Evolutionary conservation across 2,113 vertebrate species (phyloP).

Genomic region (Apistogramma diplotaenia): DNA sequence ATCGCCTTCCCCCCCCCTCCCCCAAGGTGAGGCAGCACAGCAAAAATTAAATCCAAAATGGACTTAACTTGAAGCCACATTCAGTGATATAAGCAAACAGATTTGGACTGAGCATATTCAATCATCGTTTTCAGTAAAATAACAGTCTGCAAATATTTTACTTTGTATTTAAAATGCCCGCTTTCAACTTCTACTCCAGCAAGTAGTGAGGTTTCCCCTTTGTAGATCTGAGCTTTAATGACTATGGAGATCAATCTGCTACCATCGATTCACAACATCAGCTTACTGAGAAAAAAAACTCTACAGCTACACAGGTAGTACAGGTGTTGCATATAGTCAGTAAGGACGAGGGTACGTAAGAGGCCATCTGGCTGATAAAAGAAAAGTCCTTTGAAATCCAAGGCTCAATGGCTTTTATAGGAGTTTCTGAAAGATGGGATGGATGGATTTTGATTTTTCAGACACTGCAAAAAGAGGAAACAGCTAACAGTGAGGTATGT

Average conservation of each 20-base stretch:
- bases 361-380: constrained; percentile 25
- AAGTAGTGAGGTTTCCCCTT: neutral
- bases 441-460: constrained; percentile 60
- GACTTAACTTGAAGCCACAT: constrained; percentile 46
- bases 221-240: neutral
- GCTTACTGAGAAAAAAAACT: neutral
- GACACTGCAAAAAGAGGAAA: constrained; percentile 10
- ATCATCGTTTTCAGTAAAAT: constrained; percentile 28
- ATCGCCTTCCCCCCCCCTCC: neutral
- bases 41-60: constrained; percentile 33
- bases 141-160: constrained; percentile 23
- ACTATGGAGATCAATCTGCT: constrained; percentile 2
- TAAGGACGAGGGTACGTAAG: constrained; percentile 29
- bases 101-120: constrained; percentile 60
- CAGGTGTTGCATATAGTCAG: constrained; percentile 48
- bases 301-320: constrained; percentile 50
- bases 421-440: constrained; percentile 28
- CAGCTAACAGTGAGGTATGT: constrained; percentile 65
- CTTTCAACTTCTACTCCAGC: neutral
- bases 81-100: constrained; percentile 60
- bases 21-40: constrained; percentile 9
- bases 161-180: neutral
- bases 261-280: constrained; percentile 16
- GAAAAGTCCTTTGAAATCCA: constrained; percentile 15
- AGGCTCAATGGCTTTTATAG: constrained; percentile 44